Conservation (phyloP, 2,113 vertebrate species). For the Menura novaehollandiae region DNA sequence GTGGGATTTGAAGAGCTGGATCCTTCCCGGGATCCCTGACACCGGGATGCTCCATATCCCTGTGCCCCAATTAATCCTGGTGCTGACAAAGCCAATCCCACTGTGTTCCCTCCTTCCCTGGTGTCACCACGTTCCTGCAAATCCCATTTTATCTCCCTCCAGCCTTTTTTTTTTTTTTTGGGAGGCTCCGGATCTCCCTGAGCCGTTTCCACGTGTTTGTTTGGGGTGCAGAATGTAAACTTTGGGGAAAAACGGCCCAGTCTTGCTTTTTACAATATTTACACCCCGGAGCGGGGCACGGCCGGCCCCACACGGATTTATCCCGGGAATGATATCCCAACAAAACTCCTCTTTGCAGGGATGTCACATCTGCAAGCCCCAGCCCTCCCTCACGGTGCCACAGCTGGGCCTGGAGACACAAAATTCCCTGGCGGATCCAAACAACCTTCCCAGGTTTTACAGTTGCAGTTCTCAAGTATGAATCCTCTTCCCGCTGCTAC, state of each 20-base stretch:
- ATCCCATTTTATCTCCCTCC: not conserved
- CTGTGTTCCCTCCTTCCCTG: not conserved
- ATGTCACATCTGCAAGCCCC: not conserved
- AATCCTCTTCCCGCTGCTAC: not conserved
- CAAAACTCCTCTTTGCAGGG: not conserved
- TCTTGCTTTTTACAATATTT: not conserved
- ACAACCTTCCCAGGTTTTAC: not conserved
- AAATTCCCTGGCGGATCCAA: not conserved
- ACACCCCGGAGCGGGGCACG: too few relatives aligned
- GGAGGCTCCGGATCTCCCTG: not conserved
- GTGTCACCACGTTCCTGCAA: not conserved
- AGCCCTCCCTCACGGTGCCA: not conserved
- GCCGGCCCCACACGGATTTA: not conserved
- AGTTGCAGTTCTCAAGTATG: not conserved
- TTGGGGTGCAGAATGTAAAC: not conserved
- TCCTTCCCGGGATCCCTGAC: too few relatives aligned
- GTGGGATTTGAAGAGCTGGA: too few relatives aligned
- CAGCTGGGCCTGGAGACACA: rapidly evolving
- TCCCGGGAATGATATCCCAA: not conserved
- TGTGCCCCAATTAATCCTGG: not conserved
- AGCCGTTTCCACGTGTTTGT: not conserved
- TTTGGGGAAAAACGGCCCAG: not conserved
- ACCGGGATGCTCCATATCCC: too few relatives aligned
- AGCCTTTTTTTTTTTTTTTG: not conserved
- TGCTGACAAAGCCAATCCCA: not conserved